These are phyloP conservation scores for Anser cygnoides DNA, from an alignment of 2,113 vertebrate genomes.

Conservation along the genomic window DNA sequence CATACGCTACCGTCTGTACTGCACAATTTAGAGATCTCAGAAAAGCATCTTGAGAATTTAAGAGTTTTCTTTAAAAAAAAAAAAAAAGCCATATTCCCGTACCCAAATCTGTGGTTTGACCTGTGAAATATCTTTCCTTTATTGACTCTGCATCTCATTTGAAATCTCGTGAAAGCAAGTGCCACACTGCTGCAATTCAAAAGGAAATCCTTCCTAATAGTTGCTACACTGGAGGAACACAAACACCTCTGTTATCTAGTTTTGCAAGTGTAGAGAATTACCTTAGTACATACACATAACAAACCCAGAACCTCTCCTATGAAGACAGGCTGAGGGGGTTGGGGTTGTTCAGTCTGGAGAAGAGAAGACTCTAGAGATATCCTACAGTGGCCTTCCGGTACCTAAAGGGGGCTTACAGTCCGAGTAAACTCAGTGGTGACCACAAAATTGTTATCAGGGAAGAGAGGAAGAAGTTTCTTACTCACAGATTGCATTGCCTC, in stretches of 20 bases:
- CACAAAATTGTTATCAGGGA: background rate
- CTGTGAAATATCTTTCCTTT: background rate
- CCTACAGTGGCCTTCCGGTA: too few relatives aligned
- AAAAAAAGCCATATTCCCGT: background rate
- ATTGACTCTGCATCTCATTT: background rate
- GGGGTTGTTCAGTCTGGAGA: too few relatives aligned
- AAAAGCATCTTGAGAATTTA: background rate
- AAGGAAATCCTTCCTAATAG: background rate
- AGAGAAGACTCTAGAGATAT: too few relatives aligned
- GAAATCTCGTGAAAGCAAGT: background rate
- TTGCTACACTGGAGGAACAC: background rate
- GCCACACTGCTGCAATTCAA: background rate
- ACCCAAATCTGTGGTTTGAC: background rate
- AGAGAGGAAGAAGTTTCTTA: background rate
- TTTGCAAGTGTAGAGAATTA: background rate
- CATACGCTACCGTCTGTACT: background rate
- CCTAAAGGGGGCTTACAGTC: background rate
- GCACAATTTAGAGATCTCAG: background rate
- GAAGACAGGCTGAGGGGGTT: too few relatives aligned
- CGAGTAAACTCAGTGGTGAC: background rate
- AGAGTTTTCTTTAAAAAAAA: background rate
- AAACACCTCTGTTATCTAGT: background rate
- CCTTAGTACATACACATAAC: background rate
- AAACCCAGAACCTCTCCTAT: too few relatives aligned
- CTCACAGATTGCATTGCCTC: background rate